These are phyloP conservation scores for Drosophila macrospina DNA, from an alignment of 2,888 invertebrate species.

Conservation along the genomic window DNA sequence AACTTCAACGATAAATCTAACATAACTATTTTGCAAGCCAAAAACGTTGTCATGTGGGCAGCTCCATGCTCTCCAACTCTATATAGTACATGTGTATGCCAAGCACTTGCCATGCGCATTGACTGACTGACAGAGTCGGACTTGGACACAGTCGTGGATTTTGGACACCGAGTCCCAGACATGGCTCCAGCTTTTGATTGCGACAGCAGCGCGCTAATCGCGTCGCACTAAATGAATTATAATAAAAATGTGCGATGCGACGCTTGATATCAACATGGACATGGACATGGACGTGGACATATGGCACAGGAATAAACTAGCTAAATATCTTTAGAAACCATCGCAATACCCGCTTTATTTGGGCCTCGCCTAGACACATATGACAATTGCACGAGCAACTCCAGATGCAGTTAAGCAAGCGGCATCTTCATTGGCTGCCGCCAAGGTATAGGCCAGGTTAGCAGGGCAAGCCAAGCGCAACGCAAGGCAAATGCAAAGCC, in stretches of 20 bases:
- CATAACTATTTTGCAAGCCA: constrained; percentile 71
- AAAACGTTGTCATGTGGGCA: constrained; percentile 66
- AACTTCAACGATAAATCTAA: constrained; percentile 69
- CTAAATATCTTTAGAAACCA: neutral
- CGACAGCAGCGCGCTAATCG: constrained; percentile 73
- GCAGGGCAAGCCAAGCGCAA: constrained; percentile 63
- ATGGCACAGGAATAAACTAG: constrained; percentile 4
- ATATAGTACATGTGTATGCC: constrained; percentile 74
- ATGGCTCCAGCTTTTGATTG: constrained; percentile 56
- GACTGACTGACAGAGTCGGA: constrained; percentile 58
- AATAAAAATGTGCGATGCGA: constrained; percentile 46
- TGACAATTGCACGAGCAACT: constrained; percentile 5
- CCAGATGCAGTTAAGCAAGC: constrained; percentile 20
- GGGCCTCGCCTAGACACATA: constrained; percentile 11
- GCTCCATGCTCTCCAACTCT: constrained; percentile 49
- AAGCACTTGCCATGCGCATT: constrained; percentile 74
- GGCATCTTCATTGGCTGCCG: constrained; percentile 67
- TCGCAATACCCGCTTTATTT: neutral
- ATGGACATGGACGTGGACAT: constrained; percentile 10
- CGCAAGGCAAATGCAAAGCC: constrained; percentile 46
- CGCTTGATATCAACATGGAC: constrained; percentile 12
- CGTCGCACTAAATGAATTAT: constrained; percentile 61
- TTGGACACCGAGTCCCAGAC: constrained; percentile 29
- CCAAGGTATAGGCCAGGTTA: constrained; percentile 17
- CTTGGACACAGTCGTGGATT: constrained; percentile 31